phyloP scores from a whole-genome alignment of 2,888 invertebrate species.

The Drosophila silvestris region DNA sequence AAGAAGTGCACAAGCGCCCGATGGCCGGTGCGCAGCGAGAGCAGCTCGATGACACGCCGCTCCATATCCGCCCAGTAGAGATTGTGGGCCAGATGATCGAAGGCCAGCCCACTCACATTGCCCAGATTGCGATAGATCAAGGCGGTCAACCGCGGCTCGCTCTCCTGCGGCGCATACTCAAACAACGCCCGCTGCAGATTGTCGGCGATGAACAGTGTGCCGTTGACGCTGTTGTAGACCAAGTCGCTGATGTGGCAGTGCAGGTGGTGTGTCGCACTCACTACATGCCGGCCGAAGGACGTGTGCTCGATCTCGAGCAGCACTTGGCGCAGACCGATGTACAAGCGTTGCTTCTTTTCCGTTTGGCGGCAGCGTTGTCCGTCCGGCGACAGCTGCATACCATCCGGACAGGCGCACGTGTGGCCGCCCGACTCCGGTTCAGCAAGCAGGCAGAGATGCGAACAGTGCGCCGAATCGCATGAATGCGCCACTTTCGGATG shows the following conservation, averaged over 20 bases:
- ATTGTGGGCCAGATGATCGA: slow-evolving; percentile 90
- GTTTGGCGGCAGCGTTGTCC: slow-evolving; percentile 87
- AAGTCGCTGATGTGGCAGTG: slow-evolving; percentile 88
- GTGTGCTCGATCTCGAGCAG: slow-evolving; percentile 89
- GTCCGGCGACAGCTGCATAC: slow-evolving; percentile 87
- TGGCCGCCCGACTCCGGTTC: slow-evolving; percentile 86
- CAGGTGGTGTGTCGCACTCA: slow-evolving; percentile 85
- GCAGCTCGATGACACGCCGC: slow-evolving; percentile 88
- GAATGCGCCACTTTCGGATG: slow-evolving; percentile 87
- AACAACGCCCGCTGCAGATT: slow-evolving; percentile 85
- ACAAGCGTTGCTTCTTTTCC: slow-evolving; percentile 81
- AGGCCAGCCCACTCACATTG: slow-evolving; percentile 87
- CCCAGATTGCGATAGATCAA: slow-evolving; percentile 86
- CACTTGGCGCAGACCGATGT: slow-evolving; percentile 86
- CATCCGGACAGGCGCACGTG: slow-evolving; percentile 91
- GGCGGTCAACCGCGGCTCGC: slow-evolving; percentile 24
- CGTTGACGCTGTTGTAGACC: slow-evolving; percentile 88
- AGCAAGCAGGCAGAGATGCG: slow-evolving; percentile 91
- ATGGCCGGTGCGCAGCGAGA: slow-evolving; percentile 87
- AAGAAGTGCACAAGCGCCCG: slow-evolving; percentile 88
- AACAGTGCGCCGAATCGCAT: slow-evolving; percentile 88
- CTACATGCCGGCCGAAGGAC: slow-evolving; percentile 88
- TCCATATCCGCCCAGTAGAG: slow-evolving; percentile 90
- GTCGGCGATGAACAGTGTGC: slow-evolving; percentile 87
- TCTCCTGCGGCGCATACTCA: slow-evolving; percentile 80